phyloP scores from a whole-genome alignment of 2,113 vertebrate species.

The Aspidoscelis tigris region DNA sequence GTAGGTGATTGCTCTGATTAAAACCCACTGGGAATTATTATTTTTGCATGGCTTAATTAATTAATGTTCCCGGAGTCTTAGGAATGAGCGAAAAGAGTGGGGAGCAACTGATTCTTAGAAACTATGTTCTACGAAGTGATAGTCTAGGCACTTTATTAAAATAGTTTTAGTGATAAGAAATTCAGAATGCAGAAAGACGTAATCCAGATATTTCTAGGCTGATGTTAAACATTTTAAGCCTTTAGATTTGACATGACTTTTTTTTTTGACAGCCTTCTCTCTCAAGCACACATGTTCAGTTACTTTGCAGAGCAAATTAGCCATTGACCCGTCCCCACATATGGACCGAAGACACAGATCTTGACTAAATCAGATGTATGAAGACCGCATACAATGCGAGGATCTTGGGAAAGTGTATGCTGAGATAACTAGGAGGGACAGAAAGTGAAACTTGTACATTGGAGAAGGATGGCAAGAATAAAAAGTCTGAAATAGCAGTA shows the following conservation, averaged over 20 bases:
- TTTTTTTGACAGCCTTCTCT: background rate
- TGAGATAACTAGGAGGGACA: no score
- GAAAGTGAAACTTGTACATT: no score
- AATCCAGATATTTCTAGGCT: background rate
- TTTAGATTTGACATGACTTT: background rate
- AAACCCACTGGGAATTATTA: background rate
- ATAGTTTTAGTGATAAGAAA: background rate
- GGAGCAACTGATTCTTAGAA: background rate
- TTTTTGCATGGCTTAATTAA: conserved; percentile 33
- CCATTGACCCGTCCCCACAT: no score
- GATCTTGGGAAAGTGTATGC: no score
- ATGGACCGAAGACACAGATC: no score
- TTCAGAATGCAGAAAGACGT: background rate
- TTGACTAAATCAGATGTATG: no score
- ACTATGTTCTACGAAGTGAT: background rate
- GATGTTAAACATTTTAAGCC: background rate
- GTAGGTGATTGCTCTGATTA: background rate
- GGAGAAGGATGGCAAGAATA: no score
- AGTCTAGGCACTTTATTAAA: background rate
- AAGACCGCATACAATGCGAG: no score
- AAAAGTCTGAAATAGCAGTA: no score
- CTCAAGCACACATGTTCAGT: background rate
- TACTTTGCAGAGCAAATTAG: background rate
- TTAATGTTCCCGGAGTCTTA: background rate
- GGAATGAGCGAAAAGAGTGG: conserved; percentile 8